Conservation (phyloP, 2,113 vertebrate species). For the Aix galericulata region DNA sequence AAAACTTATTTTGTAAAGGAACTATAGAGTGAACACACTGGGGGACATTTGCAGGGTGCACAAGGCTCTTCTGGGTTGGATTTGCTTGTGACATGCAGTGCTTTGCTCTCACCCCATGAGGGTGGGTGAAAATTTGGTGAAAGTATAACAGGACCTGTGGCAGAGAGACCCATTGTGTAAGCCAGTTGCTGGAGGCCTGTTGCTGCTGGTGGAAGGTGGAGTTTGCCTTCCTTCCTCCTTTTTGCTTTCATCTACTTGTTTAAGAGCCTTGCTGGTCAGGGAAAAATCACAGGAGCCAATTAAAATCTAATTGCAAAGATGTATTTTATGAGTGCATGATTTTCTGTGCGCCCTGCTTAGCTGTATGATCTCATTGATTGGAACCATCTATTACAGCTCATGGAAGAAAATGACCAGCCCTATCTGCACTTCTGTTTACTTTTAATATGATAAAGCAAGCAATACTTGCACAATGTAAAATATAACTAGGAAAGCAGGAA, state of each 20-base stretch:
- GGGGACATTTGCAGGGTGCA: background rate
- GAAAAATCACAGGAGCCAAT: background rate
- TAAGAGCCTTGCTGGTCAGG: background rate
- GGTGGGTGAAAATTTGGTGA: background rate
- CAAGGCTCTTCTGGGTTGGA: background rate
- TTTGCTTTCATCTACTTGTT: background rate
- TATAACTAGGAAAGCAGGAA: background rate
- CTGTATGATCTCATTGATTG: background rate
- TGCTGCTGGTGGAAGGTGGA: background rate
- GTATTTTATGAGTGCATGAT: background rate
- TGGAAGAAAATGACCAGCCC: background rate
- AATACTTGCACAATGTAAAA: background rate
- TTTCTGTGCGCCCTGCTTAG: background rate
- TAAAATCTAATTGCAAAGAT: background rate
- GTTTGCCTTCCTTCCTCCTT: background rate
- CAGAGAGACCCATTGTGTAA: background rate
- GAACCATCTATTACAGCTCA: background rate
- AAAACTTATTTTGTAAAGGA: background rate
- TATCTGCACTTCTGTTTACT: slow-evolving; percentile 13
- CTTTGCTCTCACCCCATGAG: background rate
- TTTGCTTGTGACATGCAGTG: background rate
- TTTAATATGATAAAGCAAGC: slow-evolving; percentile 29
- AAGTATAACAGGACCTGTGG: background rate
- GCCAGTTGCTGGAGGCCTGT: background rate
- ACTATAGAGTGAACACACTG: background rate